These are phyloP conservation scores for Hoplodrina ambigua DNA, from an alignment of 2,888 invertebrate species.

Conservation along the genomic window DNA sequence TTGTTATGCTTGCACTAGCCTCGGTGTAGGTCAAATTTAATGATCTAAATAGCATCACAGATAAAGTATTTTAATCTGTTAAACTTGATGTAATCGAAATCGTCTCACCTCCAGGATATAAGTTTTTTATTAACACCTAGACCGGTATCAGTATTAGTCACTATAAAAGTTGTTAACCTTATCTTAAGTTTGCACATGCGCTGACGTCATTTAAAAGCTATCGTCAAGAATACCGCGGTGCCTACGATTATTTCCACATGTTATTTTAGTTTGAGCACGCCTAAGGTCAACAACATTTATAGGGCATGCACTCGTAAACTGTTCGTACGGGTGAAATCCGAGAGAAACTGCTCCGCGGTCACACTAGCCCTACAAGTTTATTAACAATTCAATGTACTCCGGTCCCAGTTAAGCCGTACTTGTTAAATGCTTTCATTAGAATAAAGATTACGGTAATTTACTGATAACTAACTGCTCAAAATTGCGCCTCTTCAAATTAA, in stretches of 20 bases:
- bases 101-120: conserved; percentile 24
- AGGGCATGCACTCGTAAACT: conserved; percentile 62
- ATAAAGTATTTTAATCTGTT: conserved; percentile 6
- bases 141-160: conserved; percentile 59
- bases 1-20: conserved; percentile 10
- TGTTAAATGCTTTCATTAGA: conserved; percentile 52
- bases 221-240: conserved; percentile 46
- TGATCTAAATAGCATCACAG: conserved; percentile 5
- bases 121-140: conserved; percentile 34
- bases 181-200: conserved; percentile 53
- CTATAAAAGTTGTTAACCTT: conserved; percentile 68
- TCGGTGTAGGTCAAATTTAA: conserved; percentile 15
- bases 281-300: conserved; percentile 65
- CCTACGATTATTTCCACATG: conserved; percentile 53
- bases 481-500: conserved; percentile 46
- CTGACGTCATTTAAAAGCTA: conserved; percentile 60
- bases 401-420: conserved; percentile 35
- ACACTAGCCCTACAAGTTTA: conserved; percentile 58
- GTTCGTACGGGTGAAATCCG: conserved; percentile 57
- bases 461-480: conserved; percentile 51
- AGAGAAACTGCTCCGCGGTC: conserved; percentile 62
- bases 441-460: conserved; percentile 57
- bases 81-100: conserved; percentile 1
- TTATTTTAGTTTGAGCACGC: conserved; percentile 59
- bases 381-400: conserved; percentile 58